Base-by-base conservation (phyloP, 2,888 invertebrate genomes). In the Cosmopolites sordidus region DNA sequence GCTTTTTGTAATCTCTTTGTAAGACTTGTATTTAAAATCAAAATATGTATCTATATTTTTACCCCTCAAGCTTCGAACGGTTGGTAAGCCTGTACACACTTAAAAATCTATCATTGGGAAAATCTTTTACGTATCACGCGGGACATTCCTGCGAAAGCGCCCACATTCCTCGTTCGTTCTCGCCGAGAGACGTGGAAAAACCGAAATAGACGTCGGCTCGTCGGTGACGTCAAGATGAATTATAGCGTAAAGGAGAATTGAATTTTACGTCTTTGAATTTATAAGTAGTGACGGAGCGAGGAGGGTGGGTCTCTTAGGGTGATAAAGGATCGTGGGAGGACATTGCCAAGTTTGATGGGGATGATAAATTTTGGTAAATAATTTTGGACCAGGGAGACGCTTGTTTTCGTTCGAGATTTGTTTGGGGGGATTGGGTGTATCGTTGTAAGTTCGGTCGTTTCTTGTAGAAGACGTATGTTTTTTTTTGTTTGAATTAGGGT, bases 161-260 rank as follows among this genome's bases (percentile, higher is more conserved):
- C 5, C 11, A 33, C 33, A 33, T 33, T 33, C n/a, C 12, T n/a
- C n/a, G 12, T 6, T 12, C 12, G 33, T 12, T n/a, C 33, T 8
- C 4, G 22, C 8, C 33, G 33, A 3, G 33, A n/a, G 8, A 33
- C 33, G 39, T 38, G 15, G 54, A 49, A 22, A 54, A 47, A n/a
- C 41, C 42, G 3, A 43, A 52, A 43, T 37, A 47, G 33, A 37
- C 52, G 5, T 22, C 47, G 12, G 46, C 29, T 37, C 18, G 6
- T 27, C 44, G 33, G 39, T 17, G 15, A 16, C n/a, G 46, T 46
- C 38, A 46, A 46, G 16, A 45, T 14, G 16, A 14, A 43, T 33
- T 33, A 33, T 33, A n/a, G 33, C 33, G 33, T 33, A 33, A 33
- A 33, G 27, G 27, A 9, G 33, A 33, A 33, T 33, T n/a, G 8